Evolutionary conservation across 2,888 invertebrate genomes (phyloP), one percentile per base, ranked within the genome.

Genomic region (Fragum sueziense): DNA sequence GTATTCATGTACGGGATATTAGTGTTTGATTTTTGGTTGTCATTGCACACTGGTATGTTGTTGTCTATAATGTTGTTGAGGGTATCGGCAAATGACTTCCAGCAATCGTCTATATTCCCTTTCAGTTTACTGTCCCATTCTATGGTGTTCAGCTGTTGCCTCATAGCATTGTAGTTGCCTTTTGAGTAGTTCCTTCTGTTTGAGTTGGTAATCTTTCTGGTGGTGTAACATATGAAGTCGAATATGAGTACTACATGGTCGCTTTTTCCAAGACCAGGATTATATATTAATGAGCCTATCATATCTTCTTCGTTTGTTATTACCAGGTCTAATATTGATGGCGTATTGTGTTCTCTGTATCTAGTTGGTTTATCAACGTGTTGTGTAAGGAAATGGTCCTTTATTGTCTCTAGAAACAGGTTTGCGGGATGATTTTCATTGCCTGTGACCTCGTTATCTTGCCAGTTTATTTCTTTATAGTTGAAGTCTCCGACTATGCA

Each of bases 401-500:
- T 59, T 11, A 27, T 17, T 22, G 25, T 4, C 7, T 59, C 22
- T 22, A 59, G 17, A 17, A 59, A 59, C 29, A 27, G 20, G 27
- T 59, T 59, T 27, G 59, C 59, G 22, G 59, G 59, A 59, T 59
- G 22, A 17, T 22, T 59, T 27, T 27, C 25, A 27, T 4, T 7
- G 3, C 22, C 17, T 3, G 22, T 59, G 14, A 11, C 14, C 3
- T 22, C 27, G 6, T 9, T 17, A 7, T 3, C 2, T 27, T 27
- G 4, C 59, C 59, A 59, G 7, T 59, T 59, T 22, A 59, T 59
- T 27, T 59, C 59, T 27, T 7, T 59, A 59, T 27, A 59, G 17
- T 59, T 59, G 29, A 59, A 59, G 59, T 59, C 59, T 27, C 59
- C 59, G 14, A 59, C 29, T 22, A 59, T 59, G 29, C 59, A 59